Base-by-base conservation (phyloP, 2,888 invertebrate genomes). In the Dryobota labecula region DNA sequence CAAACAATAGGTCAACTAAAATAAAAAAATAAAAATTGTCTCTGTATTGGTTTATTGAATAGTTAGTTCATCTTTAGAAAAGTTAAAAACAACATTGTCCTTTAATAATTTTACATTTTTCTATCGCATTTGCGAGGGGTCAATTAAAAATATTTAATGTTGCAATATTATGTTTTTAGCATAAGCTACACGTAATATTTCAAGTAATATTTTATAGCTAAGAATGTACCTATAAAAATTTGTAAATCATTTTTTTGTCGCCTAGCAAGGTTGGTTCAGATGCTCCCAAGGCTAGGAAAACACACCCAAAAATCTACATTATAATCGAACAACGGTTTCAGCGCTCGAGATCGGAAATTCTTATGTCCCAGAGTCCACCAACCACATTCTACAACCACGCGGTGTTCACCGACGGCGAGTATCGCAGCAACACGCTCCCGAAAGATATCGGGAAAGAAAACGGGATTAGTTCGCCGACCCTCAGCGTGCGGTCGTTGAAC, bases 301-400 rank as follows among this genome's bases (percentile, higher is more conserved):
- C 65, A 61, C 60, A 54, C 41, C 30, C 60, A 38, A 56, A 49
- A 75, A 45, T 66, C 82, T 82, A 84, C 84, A 83, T 61, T 70
- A 71, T 78, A 84, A 74, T 74, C 72, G 78, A 83, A 78, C 81
- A 72, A 82, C 82, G 74, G 82, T 94, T 94, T 86, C 95, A 95
- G 95, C 91, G 94, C 68, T 94, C 95, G 84, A 91, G 92, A 76
- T 94, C 95, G 81, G 95, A 95, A 87, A 89, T 92, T 82, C 89
- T 93, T 83, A 93, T 94, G 94, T 94, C 94, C 66, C 93, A 93
- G 87, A 93, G 93, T 76, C 95, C 95, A 51, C 93, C 94, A 9
- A 84, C 75, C 75, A 89, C 91, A 7, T 87, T 92, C 86, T 90
- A 89, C 86, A 84, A 82, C 15, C 80, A 80, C 73, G 80, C 53